A percentile compares a stretch with the other conserved stretches of the same genome.
Conservation (phyloP, 1,140 invertebrate species). For the Caenorhabditis brenneri region DNA sequence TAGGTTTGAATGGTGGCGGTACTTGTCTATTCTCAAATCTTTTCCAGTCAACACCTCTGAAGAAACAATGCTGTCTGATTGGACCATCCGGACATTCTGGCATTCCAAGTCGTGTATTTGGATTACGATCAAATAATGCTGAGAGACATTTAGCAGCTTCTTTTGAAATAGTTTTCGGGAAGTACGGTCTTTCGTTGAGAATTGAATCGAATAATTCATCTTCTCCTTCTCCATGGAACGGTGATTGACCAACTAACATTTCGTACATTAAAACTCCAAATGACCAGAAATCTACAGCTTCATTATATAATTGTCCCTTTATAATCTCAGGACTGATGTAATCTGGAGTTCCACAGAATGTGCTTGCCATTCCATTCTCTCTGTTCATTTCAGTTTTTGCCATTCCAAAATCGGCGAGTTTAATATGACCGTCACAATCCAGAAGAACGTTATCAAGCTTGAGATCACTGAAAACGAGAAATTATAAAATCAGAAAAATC, state of each 20-base stretch:
- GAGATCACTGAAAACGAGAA: conserved; percentile 80
- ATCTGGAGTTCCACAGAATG: conserved; percentile 84
- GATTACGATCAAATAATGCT: conserved; percentile 98
- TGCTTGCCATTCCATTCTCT: conserved; percentile 71
- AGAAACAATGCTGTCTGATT: conserved; percentile 91
- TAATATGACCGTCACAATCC: conserved; percentile 96
- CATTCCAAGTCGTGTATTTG: conserved; percentile 89
- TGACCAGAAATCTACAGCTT: conserved; percentile 95
- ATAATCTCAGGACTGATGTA: conserved; percentile 96
- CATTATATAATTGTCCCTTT: conserved; percentile 94
- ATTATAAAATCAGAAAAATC: conserved; percentile 29
- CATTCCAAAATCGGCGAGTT: conserved; percentile 97
- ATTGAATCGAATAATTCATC: conserved; percentile 98
- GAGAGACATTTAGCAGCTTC: conserved; percentile 95
- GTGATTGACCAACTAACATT: conserved; percentile 81
- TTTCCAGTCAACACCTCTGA: conserved; percentile 94
- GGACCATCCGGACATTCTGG: conserved; percentile 80
- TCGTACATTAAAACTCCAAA: conserved; percentile 82
- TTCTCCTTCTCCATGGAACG: conserved; percentile 99
- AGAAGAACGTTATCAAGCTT: conserved; percentile 98
- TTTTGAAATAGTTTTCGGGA: conserved; percentile 94
- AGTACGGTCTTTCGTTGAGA: conserved; percentile 94
- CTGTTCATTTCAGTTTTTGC: conserved; percentile 75
- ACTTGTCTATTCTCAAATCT: conserved; percentile 86
- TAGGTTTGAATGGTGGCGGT: conserved; percentile 95